Percentiles rank a stretch among this genome's conserved stretches.
These are phyloP conservation scores for Pachycephala philippinensis DNA, from an alignment of 2,113 vertebrate species.

Conservation along the genomic window DNA sequence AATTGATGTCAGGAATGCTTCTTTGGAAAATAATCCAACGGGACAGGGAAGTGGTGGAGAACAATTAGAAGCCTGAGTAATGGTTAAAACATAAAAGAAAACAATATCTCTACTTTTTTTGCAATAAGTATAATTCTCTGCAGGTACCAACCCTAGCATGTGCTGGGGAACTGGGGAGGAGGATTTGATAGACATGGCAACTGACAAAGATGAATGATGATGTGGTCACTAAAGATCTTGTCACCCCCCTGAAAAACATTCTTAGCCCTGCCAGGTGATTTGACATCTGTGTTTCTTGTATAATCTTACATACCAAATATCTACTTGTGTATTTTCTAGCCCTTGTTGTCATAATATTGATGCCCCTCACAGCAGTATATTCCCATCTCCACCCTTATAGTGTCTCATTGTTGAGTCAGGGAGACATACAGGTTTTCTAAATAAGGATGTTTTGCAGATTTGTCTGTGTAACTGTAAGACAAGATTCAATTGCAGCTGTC, in stretches of 20 bases:
- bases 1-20: background rate
- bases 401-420: background rate
- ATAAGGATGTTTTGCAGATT: background rate
- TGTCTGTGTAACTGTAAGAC: background rate
- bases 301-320: background rate
- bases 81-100: background rate
- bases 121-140: background rate
- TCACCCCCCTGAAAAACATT: fast-evolving
- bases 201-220: background rate
- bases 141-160: background rate
- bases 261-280: background rate
- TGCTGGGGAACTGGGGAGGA: background rate
- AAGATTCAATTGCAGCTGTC: background rate
- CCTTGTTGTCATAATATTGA: background rate
- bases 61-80: background rate
- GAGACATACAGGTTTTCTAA: background rate
- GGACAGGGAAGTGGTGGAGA: background rate
- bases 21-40: background rate
- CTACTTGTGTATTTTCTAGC: background rate
- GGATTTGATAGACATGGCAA: background rate
- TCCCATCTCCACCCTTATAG: background rate
- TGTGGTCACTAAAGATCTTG: background rate
- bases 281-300: background rate
- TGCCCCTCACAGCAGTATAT: background rate
- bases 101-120: background rate